Base-by-base conservation (phyloP, 1,140 invertebrate species). In the Mamestra configurata region DNA sequence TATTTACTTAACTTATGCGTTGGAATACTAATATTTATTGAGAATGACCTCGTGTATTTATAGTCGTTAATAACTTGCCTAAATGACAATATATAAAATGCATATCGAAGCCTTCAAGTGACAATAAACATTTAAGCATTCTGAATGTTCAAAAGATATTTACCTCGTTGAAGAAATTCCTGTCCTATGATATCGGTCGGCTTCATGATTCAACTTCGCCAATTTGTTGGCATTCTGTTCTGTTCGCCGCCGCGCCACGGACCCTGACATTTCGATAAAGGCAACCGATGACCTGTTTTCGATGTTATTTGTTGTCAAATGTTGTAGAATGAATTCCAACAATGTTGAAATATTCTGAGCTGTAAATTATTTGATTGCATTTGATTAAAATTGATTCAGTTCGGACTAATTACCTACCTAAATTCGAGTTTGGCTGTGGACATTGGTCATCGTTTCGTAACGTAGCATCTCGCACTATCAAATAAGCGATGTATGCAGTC, bases 181-280 rank as follows among this genome's bases (percentile, higher is more conserved):
- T 59, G 40, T 64, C n/a, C 18, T 77, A 68, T 77, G 61, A 53
- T 53, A 53, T 66, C 75, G 61, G 46, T 15, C 18, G 40, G 46
- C 68, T 79, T 79, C 59, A 70, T 59, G 75, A 31, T 73, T 73
- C 71, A 66, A 37, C 75, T 84, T 84, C 80, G 81, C 68, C 82
- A 84, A 79, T 86, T 68, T 84, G 82, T 80, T 90, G 91, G 83
- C 87, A 90, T 92, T 94, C 86, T 85, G 86, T 84, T 86, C 80
- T 86, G 84, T 86, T 80, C 83, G 77, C 79, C 85, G 81, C 79
- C 84, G 84, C 82, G 53, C 53, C 82, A 79, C 66, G 87, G 90
- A 90, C 92, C 92, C 90, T 94, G 92, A 94, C 92, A 94, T 94
- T 94, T 93, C 80, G 88, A 77, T 84, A 79, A 84, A 82, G 77